These are phyloP conservation scores for Phaedon cochleariae DNA, from an alignment of 2,888 invertebrate genomes.

Conservation along the genomic window DNA sequence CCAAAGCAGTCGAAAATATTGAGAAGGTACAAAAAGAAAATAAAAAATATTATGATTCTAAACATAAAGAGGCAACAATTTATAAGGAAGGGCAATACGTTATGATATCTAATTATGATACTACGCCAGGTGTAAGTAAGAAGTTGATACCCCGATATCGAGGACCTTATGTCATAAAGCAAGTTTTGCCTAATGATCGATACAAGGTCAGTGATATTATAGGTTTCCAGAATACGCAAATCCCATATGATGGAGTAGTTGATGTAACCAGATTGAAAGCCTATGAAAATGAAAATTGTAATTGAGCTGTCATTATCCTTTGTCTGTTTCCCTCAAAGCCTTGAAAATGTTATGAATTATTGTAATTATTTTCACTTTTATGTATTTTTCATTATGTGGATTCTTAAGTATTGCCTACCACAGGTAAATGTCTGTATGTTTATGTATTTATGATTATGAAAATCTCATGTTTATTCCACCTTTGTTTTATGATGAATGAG, in stretches of 20 bases:
- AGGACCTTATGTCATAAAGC: constrained; percentile 39
- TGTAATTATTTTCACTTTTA: too few relatives aligned
- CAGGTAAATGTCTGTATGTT: too few relatives aligned
- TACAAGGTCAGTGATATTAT: constrained; percentile 36
- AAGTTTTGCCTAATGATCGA: constrained; percentile 39
- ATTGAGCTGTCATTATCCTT: too few relatives aligned
- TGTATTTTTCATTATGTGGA: too few relatives aligned
- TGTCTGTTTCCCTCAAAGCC: too few relatives aligned
- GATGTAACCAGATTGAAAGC: constrained; percentile 23
- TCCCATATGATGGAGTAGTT: too few relatives aligned
- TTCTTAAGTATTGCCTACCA: too few relatives aligned
- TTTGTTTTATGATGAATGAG: too few relatives aligned
- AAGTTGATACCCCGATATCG: constrained; percentile 40
- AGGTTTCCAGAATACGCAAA: constrained; percentile 1
- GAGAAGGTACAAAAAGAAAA: constrained; percentile 6
- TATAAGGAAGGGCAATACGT: constrained; percentile 44
- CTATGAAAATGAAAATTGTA: constrained; percentile 18
- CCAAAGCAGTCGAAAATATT: constrained; percentile 7
- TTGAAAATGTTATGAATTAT: too few relatives aligned
- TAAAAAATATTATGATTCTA: constrained; percentile 39
- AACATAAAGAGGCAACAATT: constrained; percentile 33
- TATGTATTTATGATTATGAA: too few relatives aligned
- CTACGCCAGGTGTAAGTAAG: constrained; percentile 37
- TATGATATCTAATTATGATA: constrained; percentile 42
- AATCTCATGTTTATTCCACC: too few relatives aligned